A percentile compares a stretch with the other conserved stretches of the same genome.
These are phyloP conservation scores for Enoplosus armatus DNA, from an alignment of 2,797 vertebrate species.

Conservation along the genomic window DNA sequence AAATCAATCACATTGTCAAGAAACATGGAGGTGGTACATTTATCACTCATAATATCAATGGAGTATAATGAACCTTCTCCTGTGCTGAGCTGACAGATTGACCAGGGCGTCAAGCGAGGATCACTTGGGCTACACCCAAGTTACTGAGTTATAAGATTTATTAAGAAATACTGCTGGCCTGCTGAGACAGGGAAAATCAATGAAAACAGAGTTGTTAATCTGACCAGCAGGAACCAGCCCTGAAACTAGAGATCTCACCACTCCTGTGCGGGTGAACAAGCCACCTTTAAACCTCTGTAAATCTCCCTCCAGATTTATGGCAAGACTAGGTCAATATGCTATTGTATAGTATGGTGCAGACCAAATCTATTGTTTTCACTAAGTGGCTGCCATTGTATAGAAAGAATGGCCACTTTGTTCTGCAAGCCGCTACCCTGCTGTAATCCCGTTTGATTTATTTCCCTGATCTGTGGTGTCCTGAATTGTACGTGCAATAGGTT, in stretches of 20 bases:
- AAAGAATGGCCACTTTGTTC: neutral
- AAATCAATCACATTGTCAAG: neutral
- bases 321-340: conserved; percentile 30
- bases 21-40: conserved; percentile 6
- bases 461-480: conserved; percentile 5
- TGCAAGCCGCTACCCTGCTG: neutral
- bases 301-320: conserved; percentile 64
- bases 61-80: conserved; percentile 52
- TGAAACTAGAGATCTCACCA: conserved; percentile 54
- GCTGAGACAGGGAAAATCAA: conserved; percentile 72
- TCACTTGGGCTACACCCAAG: conserved; percentile 59
- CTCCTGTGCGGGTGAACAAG: conserved; percentile 57
- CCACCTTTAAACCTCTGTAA: conserved; percentile 54
- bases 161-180: conserved; percentile 62
- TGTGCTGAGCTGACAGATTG: conserved; percentile 55
- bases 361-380: conserved; percentile 53
- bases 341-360: neutral
- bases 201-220: conserved; percentile 75
- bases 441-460: conserved; percentile 40
- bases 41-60: conserved; percentile 40
- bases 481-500: neutral
- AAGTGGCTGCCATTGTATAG: conserved; percentile 12
- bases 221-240: conserved; percentile 47
- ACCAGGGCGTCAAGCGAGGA: conserved; percentile 45
- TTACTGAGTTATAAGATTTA: conserved; percentile 74